A percentile compares a stretch with the other conserved stretches of the same genome.
Evolutionary conservation across 2,113 vertebrate genomes (phyloP).

Genomic region (Thalassoma bifasciatum): DNA sequence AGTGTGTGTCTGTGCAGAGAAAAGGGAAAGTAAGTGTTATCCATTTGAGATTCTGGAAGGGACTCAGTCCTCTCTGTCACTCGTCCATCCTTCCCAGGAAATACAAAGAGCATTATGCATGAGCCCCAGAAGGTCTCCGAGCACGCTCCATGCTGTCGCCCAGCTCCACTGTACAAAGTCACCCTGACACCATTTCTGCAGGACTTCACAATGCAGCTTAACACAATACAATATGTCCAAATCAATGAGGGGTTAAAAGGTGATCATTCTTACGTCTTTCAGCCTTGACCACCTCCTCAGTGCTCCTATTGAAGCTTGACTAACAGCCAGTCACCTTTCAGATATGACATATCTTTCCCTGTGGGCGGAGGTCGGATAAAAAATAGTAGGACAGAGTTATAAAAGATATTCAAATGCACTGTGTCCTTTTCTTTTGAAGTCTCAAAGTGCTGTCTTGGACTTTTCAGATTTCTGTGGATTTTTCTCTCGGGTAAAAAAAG

Average conservation of each 20-base stretch:
- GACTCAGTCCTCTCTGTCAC: conserved; percentile 76
- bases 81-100: conserved; percentile 75
- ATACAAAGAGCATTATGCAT: conserved; percentile 88
- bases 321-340: conserved; percentile 58
- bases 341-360: conserved; percentile 51
- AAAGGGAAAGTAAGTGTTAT: conserved; percentile 59
- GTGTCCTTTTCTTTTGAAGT: conserved; percentile 69
- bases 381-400: conserved; percentile 27
- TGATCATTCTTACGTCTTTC: conserved; percentile 62
- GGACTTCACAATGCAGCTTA: conserved; percentile 59
- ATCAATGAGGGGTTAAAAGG: conserved; percentile 73
- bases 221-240: conserved; percentile 58
- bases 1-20: not conserved
- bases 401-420: conserved; percentile 64
- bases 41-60: conserved; percentile 79
- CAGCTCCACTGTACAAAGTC: conserved; percentile 64
- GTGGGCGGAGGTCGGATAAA: conserved; percentile 41
- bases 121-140: conserved; percentile 83
- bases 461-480: conserved; percentile 64
- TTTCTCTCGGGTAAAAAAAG: conserved; percentile 53
- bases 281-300: conserved; percentile 53
- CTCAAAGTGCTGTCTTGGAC: conserved; percentile 63
- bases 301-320: conserved; percentile 50
- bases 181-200: conserved; percentile 50
- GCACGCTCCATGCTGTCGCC: conserved; percentile 75